Conservation (phyloP, 2,797 vertebrate species). For the Lacerta viridis region DNA sequence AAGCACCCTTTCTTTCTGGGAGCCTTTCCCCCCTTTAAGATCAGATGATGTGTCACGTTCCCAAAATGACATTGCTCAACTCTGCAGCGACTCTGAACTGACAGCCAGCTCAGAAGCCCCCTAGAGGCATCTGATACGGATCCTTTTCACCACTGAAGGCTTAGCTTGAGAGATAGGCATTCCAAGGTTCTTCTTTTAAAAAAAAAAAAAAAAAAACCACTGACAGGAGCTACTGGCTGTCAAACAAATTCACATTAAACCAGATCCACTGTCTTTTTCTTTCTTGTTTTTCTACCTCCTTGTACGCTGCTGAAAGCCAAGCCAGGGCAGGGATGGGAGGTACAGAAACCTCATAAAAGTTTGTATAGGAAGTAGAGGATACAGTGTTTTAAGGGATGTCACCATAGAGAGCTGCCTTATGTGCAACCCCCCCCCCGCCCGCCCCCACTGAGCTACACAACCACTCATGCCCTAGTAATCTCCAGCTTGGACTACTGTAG, state of each 20-base stretch:
- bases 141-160: neutral
- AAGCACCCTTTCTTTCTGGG: constrained; percentile 16
- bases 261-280: neutral
- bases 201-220: too few relatives aligned
- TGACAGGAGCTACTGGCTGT: neutral
- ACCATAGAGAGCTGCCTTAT: neutral
- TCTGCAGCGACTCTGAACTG: constrained; percentile 14
- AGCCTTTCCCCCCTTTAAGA: constrained; percentile 10
- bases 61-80: neutral
- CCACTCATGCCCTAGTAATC: too few relatives aligned
- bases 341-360: neutral
- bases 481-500: too few relatives aligned
- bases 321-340: too few relatives aligned
- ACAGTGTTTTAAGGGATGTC: neutral
- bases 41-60: constrained; percentile 29
- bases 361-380: neutral
- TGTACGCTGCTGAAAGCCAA: constrained; percentile 16
- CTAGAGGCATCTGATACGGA: neutral
- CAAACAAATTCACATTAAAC: neutral
- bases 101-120: neutral
- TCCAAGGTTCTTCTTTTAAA: constrained; percentile 24
- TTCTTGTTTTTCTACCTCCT: neutral
- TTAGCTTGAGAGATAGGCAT: neutral
- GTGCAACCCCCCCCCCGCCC: too few relatives aligned
- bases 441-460: too few relatives aligned